A percentile compares a stretch with the other conserved stretches of the same genome.
Conservation (phyloP, 2,113 vertebrate genomes). For the Elachura formosa region DNA sequence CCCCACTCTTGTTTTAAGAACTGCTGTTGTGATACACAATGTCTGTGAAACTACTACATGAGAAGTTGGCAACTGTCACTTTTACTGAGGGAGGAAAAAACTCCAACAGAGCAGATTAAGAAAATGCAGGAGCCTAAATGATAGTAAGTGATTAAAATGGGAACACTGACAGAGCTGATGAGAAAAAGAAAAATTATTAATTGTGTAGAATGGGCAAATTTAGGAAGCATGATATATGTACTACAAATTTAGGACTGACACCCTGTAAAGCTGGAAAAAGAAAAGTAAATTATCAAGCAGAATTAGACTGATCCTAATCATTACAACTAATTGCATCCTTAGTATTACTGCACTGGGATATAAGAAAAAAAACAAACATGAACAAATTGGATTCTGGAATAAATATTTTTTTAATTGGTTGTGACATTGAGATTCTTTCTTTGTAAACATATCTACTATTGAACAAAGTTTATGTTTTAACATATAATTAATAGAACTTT, state of each 20-base stretch:
- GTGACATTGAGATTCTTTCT: neutral
- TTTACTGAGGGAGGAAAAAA: neutral
- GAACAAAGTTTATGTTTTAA: neutral
- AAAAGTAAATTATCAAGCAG: neutral
- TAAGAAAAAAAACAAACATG: neutral
- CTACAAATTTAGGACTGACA: neutral
- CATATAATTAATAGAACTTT: neutral
- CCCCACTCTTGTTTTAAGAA: neutral
- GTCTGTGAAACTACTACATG: neutral
- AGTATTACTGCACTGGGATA: neutral
- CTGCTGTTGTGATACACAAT: neutral
- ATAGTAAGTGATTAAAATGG: neutral
- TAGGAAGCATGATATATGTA: neutral
- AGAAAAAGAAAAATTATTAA: neutral
- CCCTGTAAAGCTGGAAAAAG: neutral
- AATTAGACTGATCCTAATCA: neutral
- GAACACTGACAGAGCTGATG: neutral
- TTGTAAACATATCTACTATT: neutral
- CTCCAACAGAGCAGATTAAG: neutral
- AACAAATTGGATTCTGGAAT: neutral
- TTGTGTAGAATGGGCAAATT: neutral
- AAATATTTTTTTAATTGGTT: neutral
- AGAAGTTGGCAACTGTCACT: neutral
- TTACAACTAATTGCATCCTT: neutral
- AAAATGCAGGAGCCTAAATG: neutral